phyloP scores from a whole-genome alignment of 2,888 invertebrate species.

The Troglohyphantes excavatus region DNA sequence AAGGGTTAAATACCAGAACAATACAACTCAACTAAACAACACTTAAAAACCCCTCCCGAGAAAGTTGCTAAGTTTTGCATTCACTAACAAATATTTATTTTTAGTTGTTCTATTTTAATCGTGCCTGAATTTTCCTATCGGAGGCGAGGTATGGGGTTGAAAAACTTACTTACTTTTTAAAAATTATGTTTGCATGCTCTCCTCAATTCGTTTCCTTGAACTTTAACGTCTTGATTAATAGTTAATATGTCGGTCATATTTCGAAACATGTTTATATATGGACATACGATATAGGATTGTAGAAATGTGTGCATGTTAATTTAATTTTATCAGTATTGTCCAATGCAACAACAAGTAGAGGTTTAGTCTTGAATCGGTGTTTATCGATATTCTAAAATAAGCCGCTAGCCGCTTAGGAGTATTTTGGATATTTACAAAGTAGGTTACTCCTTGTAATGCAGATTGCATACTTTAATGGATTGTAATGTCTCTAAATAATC shows the following conservation, averaged over 20 bases:
- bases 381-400: not conserved
- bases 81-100: slow-evolving; percentile 49
- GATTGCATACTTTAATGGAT: too few relatives aligned
- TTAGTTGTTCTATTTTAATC: slow-evolving; percentile 64
- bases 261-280: slow-evolving; percentile 76
- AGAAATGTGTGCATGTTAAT: not conserved
- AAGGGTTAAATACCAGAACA: not conserved
- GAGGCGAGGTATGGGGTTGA: slow-evolving; percentile 43
- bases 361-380: not conserved
- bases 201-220: not conserved
- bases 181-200: not conserved
- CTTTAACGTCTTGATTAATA: not conserved
- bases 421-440: not conserved
- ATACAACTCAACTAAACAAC: slow-evolving; percentile 50
- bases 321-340: not conserved
- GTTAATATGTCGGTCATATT: slow-evolving; percentile 62
- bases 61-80: slow-evolving; percentile 61
- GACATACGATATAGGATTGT: slow-evolving; percentile 36
- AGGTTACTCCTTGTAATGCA: not conserved
- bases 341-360: too few relatives aligned
- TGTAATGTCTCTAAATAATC: too few relatives aligned
- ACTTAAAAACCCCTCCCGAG: slow-evolving; percentile 52
- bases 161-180: not conserved
- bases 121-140: not conserved
- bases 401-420: too few relatives aligned